Base-by-base conservation (phyloP, 2,113 vertebrate species). In the Actenoides lindsayi region DNA sequence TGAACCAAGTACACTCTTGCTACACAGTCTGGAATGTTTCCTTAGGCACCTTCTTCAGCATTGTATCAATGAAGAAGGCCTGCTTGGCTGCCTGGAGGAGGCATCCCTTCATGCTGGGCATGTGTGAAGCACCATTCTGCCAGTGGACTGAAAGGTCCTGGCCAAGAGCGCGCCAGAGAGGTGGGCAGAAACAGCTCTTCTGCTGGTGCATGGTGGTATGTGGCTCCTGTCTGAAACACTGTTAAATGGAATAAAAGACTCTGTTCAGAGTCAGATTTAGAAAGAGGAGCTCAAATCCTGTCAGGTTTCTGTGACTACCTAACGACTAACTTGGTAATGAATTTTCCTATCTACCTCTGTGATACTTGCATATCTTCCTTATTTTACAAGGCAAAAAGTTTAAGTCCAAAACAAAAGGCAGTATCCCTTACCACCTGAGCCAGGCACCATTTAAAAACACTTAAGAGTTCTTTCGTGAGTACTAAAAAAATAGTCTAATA, bases 211-310 rank as follows among this genome's bases (percentile, higher is more conserved):
- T 39, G 17, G 9, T 42, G 69, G 31, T 41, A 57, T 8, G 6
- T 0, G 0, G n/a, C 1, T 0, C 15, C 48, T 1, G 0, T 71
- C 71, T 50, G 37, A 88, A 82, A 31, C 50, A 27, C 13, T 1
- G 0, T 25, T 69, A 62, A 69, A 70, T 30, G 64, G 25, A 73
- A 16, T 56, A 80, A 64, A 78, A 77, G 60, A 37, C 11, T 65
- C 39, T 83, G 3, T 60, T 85, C 33, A 41, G 51, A 64, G 33
- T 39, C 24, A 44, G 16, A 77, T 90, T 92, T 71, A 86, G 59
- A 86, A 83, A 86, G 62, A 83, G 23, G 33, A 90, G 5, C 9
- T 39, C 39, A 57, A 89, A 30, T 48, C 57, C 39, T 82, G 30
- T 44, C 51, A 50, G 21, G 10, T 83, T 90, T 83, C 67, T 83